Base-by-base conservation (phyloP, 1,140 invertebrate species). In the Drosophila jambulina region DNA sequence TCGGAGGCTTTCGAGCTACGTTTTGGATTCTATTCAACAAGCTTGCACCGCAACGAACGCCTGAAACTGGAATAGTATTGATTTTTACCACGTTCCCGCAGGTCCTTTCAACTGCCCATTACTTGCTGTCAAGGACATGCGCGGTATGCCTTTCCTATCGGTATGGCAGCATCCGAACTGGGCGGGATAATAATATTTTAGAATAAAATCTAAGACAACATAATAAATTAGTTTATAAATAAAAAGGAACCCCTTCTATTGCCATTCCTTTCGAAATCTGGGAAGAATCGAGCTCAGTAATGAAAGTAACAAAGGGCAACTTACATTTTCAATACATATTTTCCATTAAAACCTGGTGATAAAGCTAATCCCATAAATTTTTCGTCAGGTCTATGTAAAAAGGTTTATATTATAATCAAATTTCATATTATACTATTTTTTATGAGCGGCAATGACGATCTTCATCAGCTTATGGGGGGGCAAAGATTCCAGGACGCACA, bases 381-480 rank as follows among this genome's bases (percentile, higher is more conserved):
- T 17, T 1, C 8, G 3, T 10, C 7, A 19, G n/a, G 45, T 48
- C 45, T 9, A 4, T 25, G 46, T 48, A 48, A 29, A 67, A 46
- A 0, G 25, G 15, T 67, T 45, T 34, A 29, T 69, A 68, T 67
- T 67, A 17, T 21, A 69, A 12, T 68, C 27, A 0, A 70, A 71
- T 36, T 56, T 12, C 1, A 34, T 32, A 15, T 32, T 69, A 3
- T 29, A 49, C 32, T 58, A 63, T 27, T 85, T 90, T 21, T 81
- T 92, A 53, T 92, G 76, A 1, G 93, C 93, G 61, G 93, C 93
- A 25, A 95, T 94, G 27, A 96, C 94, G 74, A 95, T 95, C 58
- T 92, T 92, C 68, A 95, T 93, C 19, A 95, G 91, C 63, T 94
- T 92, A 91, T 95, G 95, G 34, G 94, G 93, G 0, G 95, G 95